Evolutionary conservation across 2,797 vertebrate species (phyloP).

Genomic region (Sebastes elongatus): DNA sequence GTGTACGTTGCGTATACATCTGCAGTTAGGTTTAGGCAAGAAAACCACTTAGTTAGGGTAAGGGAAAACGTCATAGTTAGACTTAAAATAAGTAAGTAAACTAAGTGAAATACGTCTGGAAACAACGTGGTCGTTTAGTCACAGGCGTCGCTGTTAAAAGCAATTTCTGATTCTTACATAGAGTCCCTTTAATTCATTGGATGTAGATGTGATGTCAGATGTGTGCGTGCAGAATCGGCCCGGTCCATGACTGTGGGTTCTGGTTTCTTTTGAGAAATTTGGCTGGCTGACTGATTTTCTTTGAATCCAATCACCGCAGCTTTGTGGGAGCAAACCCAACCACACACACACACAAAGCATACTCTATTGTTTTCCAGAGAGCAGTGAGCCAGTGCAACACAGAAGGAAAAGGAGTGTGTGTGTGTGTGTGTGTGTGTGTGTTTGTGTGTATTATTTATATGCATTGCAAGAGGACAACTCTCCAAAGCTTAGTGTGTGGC

Average conservation of each 20-base stretch:
- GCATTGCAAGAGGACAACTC: neutral
- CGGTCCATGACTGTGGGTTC: neutral
- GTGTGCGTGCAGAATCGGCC: neutral
- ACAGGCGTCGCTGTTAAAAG: no score
- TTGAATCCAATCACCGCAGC: constrained; percentile 3
- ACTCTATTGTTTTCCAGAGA: neutral
- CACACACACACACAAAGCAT: neutral
- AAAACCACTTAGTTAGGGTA: no score
- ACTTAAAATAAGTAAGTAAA: no score
- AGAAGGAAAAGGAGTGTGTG: neutral
- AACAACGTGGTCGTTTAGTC: no score
- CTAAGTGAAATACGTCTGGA: no score
- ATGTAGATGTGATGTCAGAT: neutral
- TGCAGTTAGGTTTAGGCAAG: no score
- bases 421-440: neutral
- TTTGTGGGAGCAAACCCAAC: neutral
- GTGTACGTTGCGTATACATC: no score
- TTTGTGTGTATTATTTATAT: neutral
- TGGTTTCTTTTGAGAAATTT: neutral
- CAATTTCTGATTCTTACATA: no score
- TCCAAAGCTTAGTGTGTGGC: neutral
- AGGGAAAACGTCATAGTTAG: no score
- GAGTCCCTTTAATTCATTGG: neutral
- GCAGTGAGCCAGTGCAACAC: neutral
- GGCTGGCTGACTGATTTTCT: neutral